These are phyloP conservation scores for Paedocypris micromegethes DNA, from an alignment of 2,797 vertebrate genomes.

Conservation along the genomic window DNA sequence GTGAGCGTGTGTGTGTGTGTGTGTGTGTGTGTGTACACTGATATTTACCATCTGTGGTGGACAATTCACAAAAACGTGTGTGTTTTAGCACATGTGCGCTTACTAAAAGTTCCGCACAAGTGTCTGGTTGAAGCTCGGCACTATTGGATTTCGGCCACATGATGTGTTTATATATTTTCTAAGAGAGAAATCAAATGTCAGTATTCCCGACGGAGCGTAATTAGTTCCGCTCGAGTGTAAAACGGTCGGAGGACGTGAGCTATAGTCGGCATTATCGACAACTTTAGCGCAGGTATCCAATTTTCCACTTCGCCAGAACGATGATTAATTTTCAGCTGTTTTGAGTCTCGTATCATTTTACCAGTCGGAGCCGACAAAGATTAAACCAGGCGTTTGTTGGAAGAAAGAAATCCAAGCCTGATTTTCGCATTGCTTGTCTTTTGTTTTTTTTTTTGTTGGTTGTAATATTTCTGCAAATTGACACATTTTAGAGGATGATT, in stretches of 20 bases:
- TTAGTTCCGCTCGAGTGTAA: conserved; percentile 64
- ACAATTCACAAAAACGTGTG: too few species aligned
- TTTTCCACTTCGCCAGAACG: conserved; percentile 65
- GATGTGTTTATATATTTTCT: conserved; percentile 54
- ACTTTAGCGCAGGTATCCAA: conserved; percentile 62
- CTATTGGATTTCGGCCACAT: conserved; percentile 33
- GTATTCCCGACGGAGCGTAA: conserved; percentile 57
- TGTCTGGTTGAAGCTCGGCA: neutral
- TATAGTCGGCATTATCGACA: conserved; percentile 64
- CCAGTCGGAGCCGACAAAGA: conserved; percentile 18
- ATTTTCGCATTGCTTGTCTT: neutral
- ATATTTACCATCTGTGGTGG: too few species aligned
- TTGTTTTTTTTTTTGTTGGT: neutral
- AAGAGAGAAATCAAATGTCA: conserved; percentile 51
- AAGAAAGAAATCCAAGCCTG: neutral
- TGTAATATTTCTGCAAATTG: neutral
- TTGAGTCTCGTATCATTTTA: conserved; percentile 53
- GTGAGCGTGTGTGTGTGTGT: too few species aligned
- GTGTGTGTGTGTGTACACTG: too few species aligned
- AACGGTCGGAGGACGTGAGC: conserved; percentile 55
- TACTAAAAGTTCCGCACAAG: too few species aligned
- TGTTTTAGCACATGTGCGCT: too few species aligned
- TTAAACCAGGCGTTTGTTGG: conserved; percentile 24
- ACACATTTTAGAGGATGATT: neutral
- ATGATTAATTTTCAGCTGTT: conserved; percentile 52